Base-by-base conservation (phyloP, 2,888 invertebrate genomes). In the Mongoloraphidia duomilia region DNA sequence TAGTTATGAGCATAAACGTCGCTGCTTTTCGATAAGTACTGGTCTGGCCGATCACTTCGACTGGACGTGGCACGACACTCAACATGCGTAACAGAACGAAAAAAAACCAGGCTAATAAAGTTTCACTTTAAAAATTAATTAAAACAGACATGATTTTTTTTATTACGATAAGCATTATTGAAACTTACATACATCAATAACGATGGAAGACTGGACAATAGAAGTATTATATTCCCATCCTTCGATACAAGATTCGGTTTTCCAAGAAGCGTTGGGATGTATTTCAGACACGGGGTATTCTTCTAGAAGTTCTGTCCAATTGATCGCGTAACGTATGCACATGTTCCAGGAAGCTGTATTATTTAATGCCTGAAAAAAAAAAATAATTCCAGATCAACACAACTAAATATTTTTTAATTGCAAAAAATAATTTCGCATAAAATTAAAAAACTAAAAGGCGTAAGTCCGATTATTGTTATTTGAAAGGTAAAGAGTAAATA, bases 161-260 rank as follows among this genome's bases (percentile, higher is more conserved):
- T 11, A 40, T 33, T 44, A 41, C 36, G 14, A n/a, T 14, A 40
- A 48, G 26, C 17, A 39, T 33, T 36, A 26, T 37, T 14, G 36
- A 10, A 41, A 33, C 26, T 38, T 46, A 63, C 77, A 72, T 74
- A 88, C 87, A 69, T 91, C 90, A 56, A 85, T 84, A 13, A 91
- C 89, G 57, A 90, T 80, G 10, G 89, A 89, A 2, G 89, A 89
- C 54, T 68, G 68, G 4, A 86, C 73, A 61, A 76, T 75, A 6
- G 77, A 75, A 46, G 68, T 77, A 58, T 89, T 77, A 60, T 85
- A 91, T 59, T 84, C 85, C 79, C 87, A 90, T 34, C 90, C 90
- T 61, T 84, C 75, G 41, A 70, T 61, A 62, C 90, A 91, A 8
- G 74, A 70, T 59, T 84, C 81, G 6, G 73, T 65, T 0, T 79